phyloP scores from a whole-genome alignment of 2,797 vertebrate species.

The Nyctalus aviator region DNA sequence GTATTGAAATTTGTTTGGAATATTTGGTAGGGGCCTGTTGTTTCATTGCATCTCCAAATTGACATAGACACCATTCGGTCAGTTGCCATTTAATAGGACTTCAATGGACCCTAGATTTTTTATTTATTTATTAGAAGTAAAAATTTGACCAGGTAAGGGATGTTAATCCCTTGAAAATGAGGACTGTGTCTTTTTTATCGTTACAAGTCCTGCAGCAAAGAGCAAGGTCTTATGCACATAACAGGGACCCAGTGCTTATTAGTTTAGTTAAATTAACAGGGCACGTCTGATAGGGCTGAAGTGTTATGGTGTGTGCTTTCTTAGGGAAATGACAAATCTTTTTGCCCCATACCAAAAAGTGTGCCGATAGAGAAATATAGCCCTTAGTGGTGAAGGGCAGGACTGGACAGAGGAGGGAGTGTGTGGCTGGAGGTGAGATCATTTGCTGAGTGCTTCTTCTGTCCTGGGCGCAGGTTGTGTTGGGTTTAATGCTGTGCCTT shows the following conservation, averaged over 20 bases:
- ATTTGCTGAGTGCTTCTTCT: background rate
- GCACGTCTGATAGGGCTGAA: background rate
- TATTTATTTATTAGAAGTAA: background rate
- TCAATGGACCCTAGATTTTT: background rate
- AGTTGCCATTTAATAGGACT: background rate
- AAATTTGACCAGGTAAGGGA: background rate
- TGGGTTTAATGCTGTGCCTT: background rate
- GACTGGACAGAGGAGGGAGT: too few species aligned
- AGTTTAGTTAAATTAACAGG: background rate
- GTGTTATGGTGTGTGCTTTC: background rate
- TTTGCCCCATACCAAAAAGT: background rate
- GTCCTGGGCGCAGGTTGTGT: too few species aligned
- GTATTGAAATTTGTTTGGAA: background rate
- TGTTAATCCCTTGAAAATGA: background rate
- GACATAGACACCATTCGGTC: background rate
- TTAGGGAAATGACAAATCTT: background rate
- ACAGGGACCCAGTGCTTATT: background rate
- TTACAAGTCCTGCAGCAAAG: background rate
- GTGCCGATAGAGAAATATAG: background rate
- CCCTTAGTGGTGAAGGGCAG: background rate
- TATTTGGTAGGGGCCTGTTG: background rate
- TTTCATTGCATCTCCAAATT: background rate
- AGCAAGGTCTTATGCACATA: background rate
- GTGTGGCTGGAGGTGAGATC: background rate
- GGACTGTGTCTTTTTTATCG: background rate